Evolutionary conservation across 2,797 vertebrate genomes (phyloP), one percentile per base, ranked within the genome.

Genomic region (Iguana delicatissima): DNA sequence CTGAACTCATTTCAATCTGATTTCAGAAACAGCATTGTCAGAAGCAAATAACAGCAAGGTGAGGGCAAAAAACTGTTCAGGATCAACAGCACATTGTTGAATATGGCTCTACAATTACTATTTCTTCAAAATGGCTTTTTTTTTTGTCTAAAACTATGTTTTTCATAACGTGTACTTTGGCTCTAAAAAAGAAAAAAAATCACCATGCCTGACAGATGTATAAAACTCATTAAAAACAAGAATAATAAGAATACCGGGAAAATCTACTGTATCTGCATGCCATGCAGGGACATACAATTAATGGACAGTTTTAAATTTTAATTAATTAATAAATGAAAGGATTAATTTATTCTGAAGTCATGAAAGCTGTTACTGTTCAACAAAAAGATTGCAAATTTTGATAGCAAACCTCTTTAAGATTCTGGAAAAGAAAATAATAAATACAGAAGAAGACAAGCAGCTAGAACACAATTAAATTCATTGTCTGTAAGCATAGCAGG

Each of bases 391-490:
- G n/a, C 18, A 22, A 62, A 52, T 6, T n/a, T 24, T 42, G 86
- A 82, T 20, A 80, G 74, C 74, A 76, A 9, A 42, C 55, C 32
- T 80, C 79, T 80, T 92, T 74, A 35, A 88, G 72, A 91, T 86
- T 59, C 73, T 81, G 32, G 0, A n/a, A 26, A 80, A 64, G 92
- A 93, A 83, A 93, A 89, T 57, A 89, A 89, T 84, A 90, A 89
- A 85, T 22, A 57, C 38, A 89, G 91, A 92, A 84, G 89, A 9
- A 18, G 69, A 0, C 16, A 89, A 32, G 57, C 73, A 88, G 73
- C 87, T 87, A 93, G 93, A 91, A 55, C 29, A 79, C 62, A 92
- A 91, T 77, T 52, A 93, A 90, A 93, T 80, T 72, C 4, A 1
- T 0, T 90, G 83, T 52, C 42, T 64, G 59, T 46, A 87, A 91